These are phyloP conservation scores for Andrena praecox DNA, from an alignment of 2,888 invertebrate species.

Conservation along the genomic window DNA sequence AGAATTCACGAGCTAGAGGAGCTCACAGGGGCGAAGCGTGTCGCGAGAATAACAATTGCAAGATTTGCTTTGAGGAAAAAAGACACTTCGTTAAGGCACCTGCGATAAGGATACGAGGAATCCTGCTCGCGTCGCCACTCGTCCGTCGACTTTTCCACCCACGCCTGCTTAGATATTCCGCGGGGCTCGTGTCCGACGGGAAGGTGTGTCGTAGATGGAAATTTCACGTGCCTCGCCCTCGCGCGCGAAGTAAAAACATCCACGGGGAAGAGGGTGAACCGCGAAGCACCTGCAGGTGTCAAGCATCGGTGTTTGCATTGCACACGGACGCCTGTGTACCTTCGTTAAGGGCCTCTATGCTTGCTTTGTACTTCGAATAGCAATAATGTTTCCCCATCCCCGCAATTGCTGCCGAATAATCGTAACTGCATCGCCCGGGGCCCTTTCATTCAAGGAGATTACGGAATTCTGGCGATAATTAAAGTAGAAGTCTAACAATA, in stretches of 20 bases:
- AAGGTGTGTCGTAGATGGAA: conserved; percentile 11
- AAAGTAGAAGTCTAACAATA: not conserved
- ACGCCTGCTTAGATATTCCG: conserved; percentile 15
- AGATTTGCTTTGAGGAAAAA: conserved; percentile 14
- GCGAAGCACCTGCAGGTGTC: conserved; percentile 32
- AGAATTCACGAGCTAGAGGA: not conserved
- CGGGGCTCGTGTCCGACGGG: not conserved
- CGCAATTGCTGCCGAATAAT: conserved; percentile 22
- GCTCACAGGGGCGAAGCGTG: not conserved
- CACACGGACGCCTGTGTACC: conserved; percentile 25
- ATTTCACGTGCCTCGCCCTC: conserved; percentile 9
- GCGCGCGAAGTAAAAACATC: not conserved
- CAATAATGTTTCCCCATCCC: conserved; percentile 27
- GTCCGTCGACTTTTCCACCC: conserved; percentile 9
- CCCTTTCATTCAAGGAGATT: not conserved
- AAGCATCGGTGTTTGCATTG: conserved; percentile 37
- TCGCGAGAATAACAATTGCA: conserved; percentile 7
- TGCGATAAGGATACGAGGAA: conserved; percentile 18
- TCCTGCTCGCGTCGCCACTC: conserved; percentile 9
- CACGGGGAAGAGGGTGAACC: conserved; percentile 3
- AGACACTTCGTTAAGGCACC: conserved; percentile 20
- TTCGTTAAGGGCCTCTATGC: conserved; percentile 41
- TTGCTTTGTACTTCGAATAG: conserved; percentile 34
- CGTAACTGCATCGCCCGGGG: conserved; percentile 3
- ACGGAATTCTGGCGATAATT: conserved; percentile 25